Conservation (phyloP, 2,888 invertebrate species). For the Melipona beecheii region DNA sequence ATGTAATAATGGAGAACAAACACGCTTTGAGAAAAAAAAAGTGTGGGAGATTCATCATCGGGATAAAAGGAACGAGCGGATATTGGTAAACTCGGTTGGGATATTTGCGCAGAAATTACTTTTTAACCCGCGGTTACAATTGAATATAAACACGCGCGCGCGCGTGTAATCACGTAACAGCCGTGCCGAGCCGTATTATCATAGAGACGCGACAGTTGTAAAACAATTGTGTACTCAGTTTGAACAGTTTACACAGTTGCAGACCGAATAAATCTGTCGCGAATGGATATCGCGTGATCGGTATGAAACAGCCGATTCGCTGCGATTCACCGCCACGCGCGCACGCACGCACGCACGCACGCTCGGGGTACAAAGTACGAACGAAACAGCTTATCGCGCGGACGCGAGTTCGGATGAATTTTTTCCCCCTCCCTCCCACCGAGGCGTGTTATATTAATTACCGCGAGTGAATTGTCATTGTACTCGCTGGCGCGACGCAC, state of each 20-base stretch:
- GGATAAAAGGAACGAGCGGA: not conserved
- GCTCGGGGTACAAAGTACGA: no score
- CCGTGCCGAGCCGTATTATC: no score
- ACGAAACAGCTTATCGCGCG: not conserved
- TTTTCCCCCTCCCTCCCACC: not conserved
- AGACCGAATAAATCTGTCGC: not conserved
- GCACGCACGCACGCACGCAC: no score
- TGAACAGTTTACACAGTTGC: not conserved
- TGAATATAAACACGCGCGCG: not conserved
- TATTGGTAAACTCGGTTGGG: not conserved
- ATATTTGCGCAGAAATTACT: not conserved
- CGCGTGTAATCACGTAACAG: not conserved
- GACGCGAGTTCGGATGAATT: conserved; percentile 3
- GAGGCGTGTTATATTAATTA: conserved; percentile 31
- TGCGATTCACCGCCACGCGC: no score
- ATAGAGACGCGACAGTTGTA: not conserved
- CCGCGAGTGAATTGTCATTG: conserved; percentile 30
- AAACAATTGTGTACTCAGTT: no score
- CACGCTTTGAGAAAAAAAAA: not conserved
- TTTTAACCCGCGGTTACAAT: not conserved
- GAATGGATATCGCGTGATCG: not conserved
- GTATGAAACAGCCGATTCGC: no score
- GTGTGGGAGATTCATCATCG: no score
- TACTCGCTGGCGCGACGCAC: conserved; percentile 8
- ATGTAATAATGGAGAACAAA: not conserved